Conservation (phyloP, 2,797 vertebrate species). For the Onychomys arenicola region DNA sequence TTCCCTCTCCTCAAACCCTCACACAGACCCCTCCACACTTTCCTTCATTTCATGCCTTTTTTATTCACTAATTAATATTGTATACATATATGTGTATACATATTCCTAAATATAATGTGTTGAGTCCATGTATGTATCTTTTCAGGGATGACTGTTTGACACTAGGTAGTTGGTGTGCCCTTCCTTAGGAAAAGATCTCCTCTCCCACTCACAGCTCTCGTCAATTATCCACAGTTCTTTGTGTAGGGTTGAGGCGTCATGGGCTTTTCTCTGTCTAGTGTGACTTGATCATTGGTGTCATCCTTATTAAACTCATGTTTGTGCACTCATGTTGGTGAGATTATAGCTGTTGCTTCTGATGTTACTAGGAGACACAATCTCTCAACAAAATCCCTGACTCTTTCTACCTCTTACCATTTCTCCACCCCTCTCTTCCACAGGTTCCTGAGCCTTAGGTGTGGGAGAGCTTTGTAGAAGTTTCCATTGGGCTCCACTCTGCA, state of each 20-base stretch:
- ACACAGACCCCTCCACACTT: no score
- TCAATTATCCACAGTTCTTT: neutral
- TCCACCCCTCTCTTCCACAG: no score
- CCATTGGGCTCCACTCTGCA: neutral
- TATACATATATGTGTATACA: neutral
- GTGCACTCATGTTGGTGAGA: no score
- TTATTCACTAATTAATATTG: neutral
- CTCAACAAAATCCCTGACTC: neutral
- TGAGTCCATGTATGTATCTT: no score
- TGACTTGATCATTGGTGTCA: no score
- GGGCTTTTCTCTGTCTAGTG: no score
- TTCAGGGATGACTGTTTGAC: no score
- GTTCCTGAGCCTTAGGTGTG: neutral
- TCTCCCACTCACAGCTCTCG: neutral
- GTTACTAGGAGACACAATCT: neutral
- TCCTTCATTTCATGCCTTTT: neutral
- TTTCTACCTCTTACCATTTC: neutral
- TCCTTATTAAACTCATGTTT: no score
- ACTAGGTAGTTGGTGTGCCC: neutral
- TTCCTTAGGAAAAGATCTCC: neutral
- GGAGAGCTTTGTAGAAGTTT: neutral
- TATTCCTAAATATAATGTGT: no score
- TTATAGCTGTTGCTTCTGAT: neutral
- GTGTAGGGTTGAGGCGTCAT: no score
- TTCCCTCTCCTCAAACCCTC: neutral